Evolutionary conservation across 2,797 vertebrate genomes (phyloP).

Genomic region (Trachops cirrhosus): DNA sequence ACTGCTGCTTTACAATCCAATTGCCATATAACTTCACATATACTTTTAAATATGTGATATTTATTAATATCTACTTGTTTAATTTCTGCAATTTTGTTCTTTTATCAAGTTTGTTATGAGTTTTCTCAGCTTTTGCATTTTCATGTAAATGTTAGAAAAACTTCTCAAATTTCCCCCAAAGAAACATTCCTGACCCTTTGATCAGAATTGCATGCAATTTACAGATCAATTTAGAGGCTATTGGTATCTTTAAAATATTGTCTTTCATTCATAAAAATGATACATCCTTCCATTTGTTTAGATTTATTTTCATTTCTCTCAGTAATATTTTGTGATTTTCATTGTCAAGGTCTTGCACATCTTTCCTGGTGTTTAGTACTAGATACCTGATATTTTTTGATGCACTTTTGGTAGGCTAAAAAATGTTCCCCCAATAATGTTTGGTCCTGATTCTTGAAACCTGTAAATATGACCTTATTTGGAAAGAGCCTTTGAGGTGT

Average conservation of each 20-base stretch:
- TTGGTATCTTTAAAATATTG: neutral
- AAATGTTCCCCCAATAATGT: neutral
- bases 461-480: neutral
- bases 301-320: slow-evolving; percentile 1
- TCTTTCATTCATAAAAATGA: neutral
- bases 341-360: neutral
- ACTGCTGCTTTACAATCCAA: neutral
- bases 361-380: neutral
- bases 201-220: neutral
- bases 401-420: neutral
- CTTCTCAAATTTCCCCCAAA: neutral
- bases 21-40: neutral
- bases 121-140: slow-evolving; percentile 20
- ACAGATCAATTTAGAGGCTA: neutral
- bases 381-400: neutral
- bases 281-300: neutral
- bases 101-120: neutral
- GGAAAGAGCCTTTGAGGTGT: neutral
- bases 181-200: neutral
- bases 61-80: neutral
- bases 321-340: slow-evolving; percentile 22
- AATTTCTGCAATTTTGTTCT: neutral
- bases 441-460: neutral
- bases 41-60: slow-evolving; percentile 10
- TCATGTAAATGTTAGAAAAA: slow-evolving; percentile 13